Conservation (phyloP, 1,140 invertebrate species). For the Tigriopus japonicus region DNA sequence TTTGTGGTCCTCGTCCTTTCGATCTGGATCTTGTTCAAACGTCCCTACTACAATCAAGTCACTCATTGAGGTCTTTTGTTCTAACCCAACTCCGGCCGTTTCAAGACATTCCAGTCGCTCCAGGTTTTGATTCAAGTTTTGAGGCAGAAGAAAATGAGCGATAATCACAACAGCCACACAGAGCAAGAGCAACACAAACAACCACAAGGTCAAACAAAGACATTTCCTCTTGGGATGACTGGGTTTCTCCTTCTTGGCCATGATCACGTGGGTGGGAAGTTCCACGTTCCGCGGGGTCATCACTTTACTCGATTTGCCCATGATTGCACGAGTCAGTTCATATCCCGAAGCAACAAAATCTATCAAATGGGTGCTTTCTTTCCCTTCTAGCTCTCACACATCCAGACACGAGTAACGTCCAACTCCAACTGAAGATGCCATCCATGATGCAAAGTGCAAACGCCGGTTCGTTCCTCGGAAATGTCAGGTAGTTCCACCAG, state of each 20-base stretch:
- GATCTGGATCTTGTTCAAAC: neutral
- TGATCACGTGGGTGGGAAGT: neutral
- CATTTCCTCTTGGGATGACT: neutral
- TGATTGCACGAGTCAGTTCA: no score
- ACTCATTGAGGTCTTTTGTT: neutral
- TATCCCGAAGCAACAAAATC: no score
- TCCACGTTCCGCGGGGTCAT: conserved; percentile 7
- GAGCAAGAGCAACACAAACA: neutral
- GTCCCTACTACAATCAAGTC: neutral
- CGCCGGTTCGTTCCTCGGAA: no score
- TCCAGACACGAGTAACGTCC: no score
- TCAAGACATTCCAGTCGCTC: neutral
- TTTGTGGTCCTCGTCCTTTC: neutral
- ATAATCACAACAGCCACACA: neutral
- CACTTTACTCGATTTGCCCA: neutral
- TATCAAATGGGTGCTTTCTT: no score
- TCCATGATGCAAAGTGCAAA: no score
- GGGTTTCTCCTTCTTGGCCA: neutral
- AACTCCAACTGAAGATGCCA: no score
- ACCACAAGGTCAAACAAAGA: conserved; percentile 6
- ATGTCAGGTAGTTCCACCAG: no score
- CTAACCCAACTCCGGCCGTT: neutral
- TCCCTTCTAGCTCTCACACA: no score
- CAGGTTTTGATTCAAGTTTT: neutral
- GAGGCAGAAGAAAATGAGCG: neutral